Evolutionary conservation across 2,113 vertebrate genomes (phyloP), one percentile per base, ranked within the genome.

Genomic region (Psettodes erumei): DNA sequence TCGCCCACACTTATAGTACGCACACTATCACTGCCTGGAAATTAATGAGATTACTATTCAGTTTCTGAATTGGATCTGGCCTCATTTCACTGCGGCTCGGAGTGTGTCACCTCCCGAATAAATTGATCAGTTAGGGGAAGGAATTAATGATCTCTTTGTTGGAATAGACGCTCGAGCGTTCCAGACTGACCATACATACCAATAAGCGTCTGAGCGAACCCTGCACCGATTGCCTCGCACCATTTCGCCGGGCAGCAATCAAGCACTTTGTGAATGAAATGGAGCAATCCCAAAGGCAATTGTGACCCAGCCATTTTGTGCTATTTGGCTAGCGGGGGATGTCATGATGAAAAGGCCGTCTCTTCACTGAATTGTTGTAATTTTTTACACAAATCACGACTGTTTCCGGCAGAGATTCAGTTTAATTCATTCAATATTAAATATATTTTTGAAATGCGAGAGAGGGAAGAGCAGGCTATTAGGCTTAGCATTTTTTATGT

Each of bases 291-390:
- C 48, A 64, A 56, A 68, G 70, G 63, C 65, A 67, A 35, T 61
- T 76, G 54, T 77, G 63, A 69, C 66, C 60, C 60, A 81, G 30
- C 37, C 71, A 77, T 77, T 83, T 69, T 80, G 67, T 63, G 51
- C 45, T 42, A 21, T 75, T 77, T 76, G 40, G 28, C 10, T 38
- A 27, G 53, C 25, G 48, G 33, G 28, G 21, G 43, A 21, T 55
- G 53, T 69, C 62, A 56, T 59, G 43, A 72, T 85, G 59, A 75
- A 33, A 61, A 61, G 55, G 37, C 21, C 47, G 54, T 18, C 28
- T 63, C 43, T 43, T 82, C 25, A 19, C 6, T 51, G 11, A 50
- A 47, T 53, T 56, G 37, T 38, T 30, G 25, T 62, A 18, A 38
- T 62, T 56, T 61, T 47, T 65, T 27, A 25, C 33, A 13, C n/a